phyloP scores from a whole-genome alignment of 2,888 invertebrate genomes.

The Ornithoptera priamus region DNA sequence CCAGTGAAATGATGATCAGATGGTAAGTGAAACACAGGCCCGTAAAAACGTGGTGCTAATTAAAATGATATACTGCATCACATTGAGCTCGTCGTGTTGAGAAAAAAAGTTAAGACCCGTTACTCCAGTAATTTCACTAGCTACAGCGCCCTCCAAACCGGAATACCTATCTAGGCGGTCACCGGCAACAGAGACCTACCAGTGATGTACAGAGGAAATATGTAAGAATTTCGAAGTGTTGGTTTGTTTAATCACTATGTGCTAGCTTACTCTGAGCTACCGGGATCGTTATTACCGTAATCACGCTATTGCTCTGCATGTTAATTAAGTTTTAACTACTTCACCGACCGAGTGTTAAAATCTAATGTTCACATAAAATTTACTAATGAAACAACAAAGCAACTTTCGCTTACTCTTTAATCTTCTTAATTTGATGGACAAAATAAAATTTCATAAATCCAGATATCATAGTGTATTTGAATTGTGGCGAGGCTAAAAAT shows the following conservation, averaged over 20 bases:
- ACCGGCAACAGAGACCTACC: no score
- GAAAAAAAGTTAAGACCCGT: no score
- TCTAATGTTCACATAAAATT: constrained; percentile 11
- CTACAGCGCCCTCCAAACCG: no score
- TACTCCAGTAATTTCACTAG: no score
- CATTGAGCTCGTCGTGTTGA: no score
- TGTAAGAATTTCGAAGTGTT: background rate
- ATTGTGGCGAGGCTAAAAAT: constrained; percentile 9
- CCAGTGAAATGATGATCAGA: no score
- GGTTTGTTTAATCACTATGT: background rate
- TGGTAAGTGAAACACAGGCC: no score
- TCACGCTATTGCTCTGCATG: constrained; percentile 5
- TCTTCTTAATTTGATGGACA: constrained; percentile 9
- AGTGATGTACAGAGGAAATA: background rate
- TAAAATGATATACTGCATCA: no score
- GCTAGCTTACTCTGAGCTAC: background rate
- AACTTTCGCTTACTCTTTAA: constrained; percentile 24
- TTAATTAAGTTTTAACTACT: constrained; percentile 18
- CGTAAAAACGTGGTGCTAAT: no score
- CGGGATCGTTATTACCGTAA: constrained; percentile 10
- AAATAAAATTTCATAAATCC: constrained; percentile 6
- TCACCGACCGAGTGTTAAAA: constrained; percentile 4
- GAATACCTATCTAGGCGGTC: no score
- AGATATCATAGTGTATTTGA: background rate
- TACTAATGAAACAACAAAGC: constrained; percentile 11